Conservation (phyloP, 2,888 invertebrate species). For the Pollenia labialis region DNA sequence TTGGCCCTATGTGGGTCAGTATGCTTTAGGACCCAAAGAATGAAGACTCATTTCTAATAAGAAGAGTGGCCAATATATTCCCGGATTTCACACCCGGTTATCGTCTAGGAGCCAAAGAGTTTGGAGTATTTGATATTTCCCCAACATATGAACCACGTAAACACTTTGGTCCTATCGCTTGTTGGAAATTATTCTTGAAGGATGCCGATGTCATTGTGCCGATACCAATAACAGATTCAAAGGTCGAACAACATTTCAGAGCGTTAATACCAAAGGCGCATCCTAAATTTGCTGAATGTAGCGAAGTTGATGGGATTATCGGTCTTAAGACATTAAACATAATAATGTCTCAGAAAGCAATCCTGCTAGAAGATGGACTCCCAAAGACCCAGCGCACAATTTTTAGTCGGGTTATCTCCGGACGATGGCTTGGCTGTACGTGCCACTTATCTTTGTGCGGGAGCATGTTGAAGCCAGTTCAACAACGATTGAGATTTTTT, state of each 20-base stretch:
- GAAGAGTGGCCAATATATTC: slow-evolving; percentile 1
- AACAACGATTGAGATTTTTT: too few species aligned
- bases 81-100: neutral
- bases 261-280: too few species aligned
- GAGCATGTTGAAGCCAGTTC: neutral
- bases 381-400: neutral
- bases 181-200: too few species aligned
- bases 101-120: neutral
- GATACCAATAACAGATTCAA: too few species aligned
- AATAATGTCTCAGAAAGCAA: too few species aligned
- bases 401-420: neutral
- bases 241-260: too few species aligned
- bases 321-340: too few species aligned
- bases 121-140: neutral
- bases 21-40: neutral
- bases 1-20: slow-evolving; percentile 10
- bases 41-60: neutral
- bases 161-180: neutral
- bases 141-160: slow-evolving; percentile 7
- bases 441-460: slow-evolving; percentile 7
- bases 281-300: too few species aligned
- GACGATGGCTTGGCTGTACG: neutral
- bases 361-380: too few species aligned
- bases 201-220: too few species aligned
- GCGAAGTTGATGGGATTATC: too few species aligned